Conservation (phyloP, 2,888 invertebrate genomes). For the Adelphocoris suturalis region DNA sequence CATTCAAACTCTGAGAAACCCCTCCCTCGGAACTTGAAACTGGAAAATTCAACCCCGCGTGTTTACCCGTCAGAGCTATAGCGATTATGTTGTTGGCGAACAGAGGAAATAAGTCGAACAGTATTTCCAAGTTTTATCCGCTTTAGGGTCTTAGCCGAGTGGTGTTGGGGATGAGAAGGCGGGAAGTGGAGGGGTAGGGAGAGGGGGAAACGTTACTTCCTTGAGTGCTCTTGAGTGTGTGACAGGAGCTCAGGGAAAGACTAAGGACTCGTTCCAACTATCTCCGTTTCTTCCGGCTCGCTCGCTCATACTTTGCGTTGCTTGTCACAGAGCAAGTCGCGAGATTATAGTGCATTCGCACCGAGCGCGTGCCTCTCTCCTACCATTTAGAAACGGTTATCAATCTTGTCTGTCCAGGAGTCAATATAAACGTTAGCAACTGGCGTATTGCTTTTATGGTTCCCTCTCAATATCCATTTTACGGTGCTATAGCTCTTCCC, state of each 20-base stretch:
- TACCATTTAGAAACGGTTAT: no score
- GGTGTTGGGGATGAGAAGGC: no score
- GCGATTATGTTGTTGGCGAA: constrained; percentile 11
- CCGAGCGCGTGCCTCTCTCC: no score
- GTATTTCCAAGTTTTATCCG: constrained; percentile 50
- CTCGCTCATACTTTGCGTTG: background rate
- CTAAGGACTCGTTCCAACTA: constrained; percentile 23
- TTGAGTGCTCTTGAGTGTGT: constrained; percentile 25
- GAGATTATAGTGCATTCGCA: no score
- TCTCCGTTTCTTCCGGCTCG: background rate
- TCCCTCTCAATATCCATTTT: no score
- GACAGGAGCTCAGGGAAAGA: constrained; percentile 47
- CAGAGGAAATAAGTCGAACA: constrained; percentile 9
- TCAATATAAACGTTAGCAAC: no score
- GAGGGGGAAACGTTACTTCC: constrained; percentile 24
- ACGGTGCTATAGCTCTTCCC: no score
- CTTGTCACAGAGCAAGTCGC: no score
- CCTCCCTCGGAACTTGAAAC: no score
- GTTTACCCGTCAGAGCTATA: background rate
- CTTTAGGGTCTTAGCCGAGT: background rate
- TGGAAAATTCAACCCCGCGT: background rate
- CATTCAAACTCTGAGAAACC: background rate
- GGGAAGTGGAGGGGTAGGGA: no score
- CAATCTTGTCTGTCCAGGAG: no score
- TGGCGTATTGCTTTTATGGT: no score